Conservation (phyloP, 1,140 invertebrate species). For the Bombus sylvicola region DNA sequence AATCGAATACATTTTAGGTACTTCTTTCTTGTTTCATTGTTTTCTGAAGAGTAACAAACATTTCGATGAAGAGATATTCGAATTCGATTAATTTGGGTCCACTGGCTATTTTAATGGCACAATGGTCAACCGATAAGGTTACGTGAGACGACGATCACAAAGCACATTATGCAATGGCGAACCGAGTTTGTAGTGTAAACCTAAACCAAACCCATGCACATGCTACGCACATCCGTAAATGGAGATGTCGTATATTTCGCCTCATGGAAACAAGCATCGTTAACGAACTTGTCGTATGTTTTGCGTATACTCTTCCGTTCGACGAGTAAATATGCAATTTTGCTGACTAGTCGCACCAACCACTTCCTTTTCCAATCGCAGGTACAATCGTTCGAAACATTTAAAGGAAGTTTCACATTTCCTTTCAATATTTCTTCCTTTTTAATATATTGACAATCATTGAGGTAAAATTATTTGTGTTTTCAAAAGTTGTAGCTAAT, state of each 20-base stretch:
- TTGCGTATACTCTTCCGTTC: slow-evolving; percentile 53
- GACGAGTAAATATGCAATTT: slow-evolving; percentile 38
- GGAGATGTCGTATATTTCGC: slow-evolving; percentile 54
- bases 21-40: background rate
- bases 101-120: background rate
- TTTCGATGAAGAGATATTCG: no score
- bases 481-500: background rate
- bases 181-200: slow-evolving; percentile 54
- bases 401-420: no score
- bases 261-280: slow-evolving; percentile 49
- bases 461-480: no score
- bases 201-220: background rate
- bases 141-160: slow-evolving; percentile 17
- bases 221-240: slow-evolving; percentile 12
- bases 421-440: background rate
- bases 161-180: slow-evolving; percentile 6
- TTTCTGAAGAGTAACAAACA: background rate
- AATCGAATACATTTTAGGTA: background rate
- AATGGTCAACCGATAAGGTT: slow-evolving; percentile 1
- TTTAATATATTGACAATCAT: background rate
- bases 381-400: no score
- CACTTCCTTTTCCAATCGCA: background rate
- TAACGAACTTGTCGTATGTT: slow-evolving; percentile 61
- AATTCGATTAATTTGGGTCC: background rate
- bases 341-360: no score